Conservation (phyloP, 2,113 vertebrate genomes). For the Sus scrofa region DNA sequence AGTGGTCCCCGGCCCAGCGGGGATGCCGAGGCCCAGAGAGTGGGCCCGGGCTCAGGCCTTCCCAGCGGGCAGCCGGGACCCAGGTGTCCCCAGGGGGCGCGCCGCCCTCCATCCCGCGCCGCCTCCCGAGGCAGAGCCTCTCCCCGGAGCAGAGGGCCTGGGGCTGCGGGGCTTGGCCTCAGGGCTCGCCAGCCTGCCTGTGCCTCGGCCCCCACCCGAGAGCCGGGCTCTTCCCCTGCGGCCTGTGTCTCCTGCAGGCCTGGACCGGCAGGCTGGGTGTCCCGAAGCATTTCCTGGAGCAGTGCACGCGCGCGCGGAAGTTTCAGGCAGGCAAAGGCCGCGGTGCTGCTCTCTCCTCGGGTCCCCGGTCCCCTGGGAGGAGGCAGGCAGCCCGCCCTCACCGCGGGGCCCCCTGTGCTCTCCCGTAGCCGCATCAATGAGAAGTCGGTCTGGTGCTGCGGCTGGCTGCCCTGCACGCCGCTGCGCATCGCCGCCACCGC, state of each 20-base stretch:
- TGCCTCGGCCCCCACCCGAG: neutral
- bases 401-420: neutral
- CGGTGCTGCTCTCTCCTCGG: neutral
- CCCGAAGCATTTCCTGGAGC: neutral
- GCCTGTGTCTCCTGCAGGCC: accelerated
- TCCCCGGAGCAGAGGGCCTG: neutral
- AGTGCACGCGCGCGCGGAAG: neutral
- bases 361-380: accelerated
- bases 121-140: neutral
- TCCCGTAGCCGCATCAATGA: slow-evolving; percentile 93
- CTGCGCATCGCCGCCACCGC: slow-evolving; percentile 95
- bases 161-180: neutral
- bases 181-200: accelerated
- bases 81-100: accelerated
- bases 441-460: slow-evolving; percentile 97
- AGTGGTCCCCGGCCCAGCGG: neutral
- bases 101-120: neutral
- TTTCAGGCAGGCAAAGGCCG: accelerated
- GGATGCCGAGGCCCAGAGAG: neutral
- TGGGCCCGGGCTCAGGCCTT: neutral
- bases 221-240: neutral
- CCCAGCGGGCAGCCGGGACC: neutral
- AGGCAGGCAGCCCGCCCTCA: accelerated
- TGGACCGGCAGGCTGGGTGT: no score
- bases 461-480: slow-evolving; percentile 95